Percentiles rank a stretch among this genome's conserved stretches.
phyloP scores from a whole-genome alignment of 23 tunicate genomes.

The Halocynthia roretzi region DNA sequence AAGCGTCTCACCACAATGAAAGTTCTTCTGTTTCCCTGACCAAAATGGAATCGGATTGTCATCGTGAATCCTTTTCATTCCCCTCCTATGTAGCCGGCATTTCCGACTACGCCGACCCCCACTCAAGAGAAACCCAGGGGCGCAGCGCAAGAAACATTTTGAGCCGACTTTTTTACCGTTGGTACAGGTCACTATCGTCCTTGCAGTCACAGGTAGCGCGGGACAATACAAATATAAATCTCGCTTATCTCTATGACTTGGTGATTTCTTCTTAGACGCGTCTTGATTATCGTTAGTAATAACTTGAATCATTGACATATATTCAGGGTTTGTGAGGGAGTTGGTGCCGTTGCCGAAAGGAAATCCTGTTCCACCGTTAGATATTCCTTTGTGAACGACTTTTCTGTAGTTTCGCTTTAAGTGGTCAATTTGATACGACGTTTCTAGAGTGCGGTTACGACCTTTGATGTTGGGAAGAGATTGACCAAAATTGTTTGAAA shows the following conservation, averaged over 20 bases:
- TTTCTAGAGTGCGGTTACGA: no score
- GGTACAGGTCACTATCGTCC: neutral
- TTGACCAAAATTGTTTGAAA: no score
- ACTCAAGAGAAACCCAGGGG: neutral
- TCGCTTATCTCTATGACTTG: neutral
- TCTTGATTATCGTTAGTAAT: no score
- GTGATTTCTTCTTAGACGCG: no score
- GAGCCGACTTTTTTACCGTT: constrained; percentile 6
- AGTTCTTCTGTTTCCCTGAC: constrained; percentile 4
- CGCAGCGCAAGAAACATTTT: constrained; percentile 5
- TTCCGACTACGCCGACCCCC: neutral
- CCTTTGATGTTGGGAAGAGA: no score
- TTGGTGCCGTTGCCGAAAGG: no score
- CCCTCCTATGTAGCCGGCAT: neutral
- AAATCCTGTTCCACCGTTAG: no score
- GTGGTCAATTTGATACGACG: no score
- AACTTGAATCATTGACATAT: no score
- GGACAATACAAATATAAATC: neutral
- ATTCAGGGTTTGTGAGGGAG: no score
- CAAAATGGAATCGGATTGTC: neutral
- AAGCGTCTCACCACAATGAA: constrained; percentile 1
- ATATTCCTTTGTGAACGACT: no score
- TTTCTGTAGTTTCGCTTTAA: no score
- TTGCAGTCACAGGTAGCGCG: neutral
- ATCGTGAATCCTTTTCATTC: neutral